A percentile compares a stretch with the other conserved stretches of the same genome.
phyloP scores from a whole-genome alignment of 2,113 vertebrate genomes.

The Struthidea cinerea region DNA sequence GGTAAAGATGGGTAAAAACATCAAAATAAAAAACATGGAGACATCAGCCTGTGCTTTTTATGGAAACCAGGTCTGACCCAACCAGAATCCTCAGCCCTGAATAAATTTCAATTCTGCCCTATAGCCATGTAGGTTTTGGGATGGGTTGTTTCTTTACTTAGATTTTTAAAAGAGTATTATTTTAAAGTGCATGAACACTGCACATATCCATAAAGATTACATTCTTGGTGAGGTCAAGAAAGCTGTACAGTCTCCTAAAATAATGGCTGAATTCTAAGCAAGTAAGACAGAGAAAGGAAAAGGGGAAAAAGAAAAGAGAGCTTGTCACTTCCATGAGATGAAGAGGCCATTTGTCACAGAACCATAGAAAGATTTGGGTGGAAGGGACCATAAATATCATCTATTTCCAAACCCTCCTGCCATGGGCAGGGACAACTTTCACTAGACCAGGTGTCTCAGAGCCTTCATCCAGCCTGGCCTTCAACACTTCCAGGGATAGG shows the following conservation, averaged over 20 bases:
- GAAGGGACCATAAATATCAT: not conserved
- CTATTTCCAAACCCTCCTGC: not conserved
- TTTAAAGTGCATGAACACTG: not conserved
- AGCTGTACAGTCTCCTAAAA: not conserved
- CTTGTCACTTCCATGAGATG: not conserved
- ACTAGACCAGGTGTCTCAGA: not conserved
- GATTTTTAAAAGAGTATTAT: not conserved
- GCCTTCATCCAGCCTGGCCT: not conserved
- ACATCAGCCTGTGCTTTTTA: not conserved
- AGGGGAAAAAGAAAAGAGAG: not conserved
- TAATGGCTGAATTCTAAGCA: not conserved
- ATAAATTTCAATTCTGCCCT: not conserved
- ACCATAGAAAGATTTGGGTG: rapidly evolving
- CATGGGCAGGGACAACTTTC: not conserved
- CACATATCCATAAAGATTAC: not conserved
- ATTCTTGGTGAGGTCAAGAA: not conserved
- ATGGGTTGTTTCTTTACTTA: not conserved
- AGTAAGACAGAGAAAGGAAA: not conserved
- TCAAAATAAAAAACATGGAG: not conserved
- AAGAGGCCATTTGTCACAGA: not conserved
- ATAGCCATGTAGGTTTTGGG: not conserved
- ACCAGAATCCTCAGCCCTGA: not conserved
- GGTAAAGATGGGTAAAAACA: not conserved
- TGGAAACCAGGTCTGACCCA: not conserved
- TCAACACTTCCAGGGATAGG: not conserved